A percentile compares a stretch with the other conserved stretches of the same genome.
Evolutionary conservation across 2,113 vertebrate species (phyloP).

Genomic region (Microcebus murinus): DNA sequence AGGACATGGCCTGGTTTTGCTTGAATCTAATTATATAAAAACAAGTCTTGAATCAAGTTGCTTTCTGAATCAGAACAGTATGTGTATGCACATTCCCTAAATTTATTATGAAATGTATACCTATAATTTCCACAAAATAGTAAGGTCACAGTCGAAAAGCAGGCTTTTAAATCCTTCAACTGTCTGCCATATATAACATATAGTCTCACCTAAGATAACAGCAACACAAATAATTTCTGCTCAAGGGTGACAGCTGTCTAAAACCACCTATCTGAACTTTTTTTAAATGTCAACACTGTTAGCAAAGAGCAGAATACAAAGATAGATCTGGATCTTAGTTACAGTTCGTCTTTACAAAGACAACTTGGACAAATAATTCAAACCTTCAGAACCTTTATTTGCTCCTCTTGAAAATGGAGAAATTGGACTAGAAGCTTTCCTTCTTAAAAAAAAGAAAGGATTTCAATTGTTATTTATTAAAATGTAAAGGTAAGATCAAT

Average conservation of each 20-base stretch:
- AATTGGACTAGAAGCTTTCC: background rate
- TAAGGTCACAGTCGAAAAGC: background rate
- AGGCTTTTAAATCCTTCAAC: background rate
- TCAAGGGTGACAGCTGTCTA: background rate
- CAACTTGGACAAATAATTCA: background rate
- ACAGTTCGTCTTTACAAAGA: conserved; percentile 16
- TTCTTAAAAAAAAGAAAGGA: background rate
- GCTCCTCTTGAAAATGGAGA: background rate
- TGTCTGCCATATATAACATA: background rate
- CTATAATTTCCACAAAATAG: background rate
- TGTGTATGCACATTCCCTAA: background rate
- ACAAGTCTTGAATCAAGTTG: background rate
- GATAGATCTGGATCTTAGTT: background rate
- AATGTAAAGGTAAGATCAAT: background rate
- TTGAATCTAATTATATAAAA: conserved; percentile 12
- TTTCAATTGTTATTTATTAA: background rate
- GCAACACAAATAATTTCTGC: background rate
- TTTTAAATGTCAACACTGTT: background rate
- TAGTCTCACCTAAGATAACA: background rate
- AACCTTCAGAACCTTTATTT: background rate
- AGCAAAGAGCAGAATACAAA: background rate
- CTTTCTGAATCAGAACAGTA: conserved; percentile 11
- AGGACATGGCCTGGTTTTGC: background rate
- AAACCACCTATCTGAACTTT: background rate
- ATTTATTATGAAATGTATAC: background rate